Conservation (phyloP, 1,140 invertebrate genomes). For the Aphidius gifuensis region DNA sequence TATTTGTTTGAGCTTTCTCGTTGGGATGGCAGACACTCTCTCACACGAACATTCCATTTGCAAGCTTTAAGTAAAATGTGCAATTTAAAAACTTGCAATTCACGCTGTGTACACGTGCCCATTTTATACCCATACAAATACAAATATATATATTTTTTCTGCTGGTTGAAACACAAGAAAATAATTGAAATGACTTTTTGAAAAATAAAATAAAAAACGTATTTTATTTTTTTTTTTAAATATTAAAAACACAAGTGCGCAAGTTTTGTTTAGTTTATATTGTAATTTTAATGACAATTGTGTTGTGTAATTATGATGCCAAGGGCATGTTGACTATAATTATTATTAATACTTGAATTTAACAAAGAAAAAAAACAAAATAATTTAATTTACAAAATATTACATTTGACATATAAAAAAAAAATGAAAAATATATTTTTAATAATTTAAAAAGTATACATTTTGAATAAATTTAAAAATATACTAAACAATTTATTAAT, state of each 20-base stretch:
- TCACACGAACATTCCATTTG: neutral
- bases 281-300: constrained; percentile 21
- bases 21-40: constrained; percentile 1
- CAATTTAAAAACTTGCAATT: neutral
- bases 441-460: neutral
- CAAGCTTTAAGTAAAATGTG: constrained; percentile 4
- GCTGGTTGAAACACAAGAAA: neutral
- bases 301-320: constrained; percentile 12
- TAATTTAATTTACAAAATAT: constrained; percentile 1
- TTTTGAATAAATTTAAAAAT: neutral
- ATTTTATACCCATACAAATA: neutral
- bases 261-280: constrained; percentile 5
- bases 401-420: neutral
- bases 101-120: constrained; percentile 1
- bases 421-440: no score
- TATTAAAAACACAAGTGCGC: neutral
- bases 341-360: neutral
- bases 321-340: constrained; percentile 5
- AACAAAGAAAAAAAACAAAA: neutral
- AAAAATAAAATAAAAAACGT: no score
- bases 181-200: neutral
- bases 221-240: neutral
- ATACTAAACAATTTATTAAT: no score
- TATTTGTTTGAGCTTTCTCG: constrained; percentile 1
- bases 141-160: neutral